Conservation (phyloP, 2,888 invertebrate genomes). For the Caenorhabditis sp. region DNA sequence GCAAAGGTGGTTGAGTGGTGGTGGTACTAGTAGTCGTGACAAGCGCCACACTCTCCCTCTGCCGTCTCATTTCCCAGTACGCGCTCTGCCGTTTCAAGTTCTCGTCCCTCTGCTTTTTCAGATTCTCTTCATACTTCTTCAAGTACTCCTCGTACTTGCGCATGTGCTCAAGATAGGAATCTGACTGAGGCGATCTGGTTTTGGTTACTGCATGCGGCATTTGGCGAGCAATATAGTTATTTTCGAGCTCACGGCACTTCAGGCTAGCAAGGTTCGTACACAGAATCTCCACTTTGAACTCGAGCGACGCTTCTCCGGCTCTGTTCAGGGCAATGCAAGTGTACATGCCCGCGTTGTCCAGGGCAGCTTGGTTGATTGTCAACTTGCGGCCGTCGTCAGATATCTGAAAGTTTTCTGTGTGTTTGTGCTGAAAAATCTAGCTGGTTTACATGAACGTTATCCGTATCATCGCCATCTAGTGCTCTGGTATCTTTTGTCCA, state of each 20-base stretch:
- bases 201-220: conserved; percentile 49
- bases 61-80: conserved; percentile 45
- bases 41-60: conserved; percentile 8
- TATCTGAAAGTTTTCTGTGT: conserved; percentile 62
- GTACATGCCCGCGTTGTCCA: conserved; percentile 81
- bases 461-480: conserved; percentile 72
- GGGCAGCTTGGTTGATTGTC: conserved; percentile 64
- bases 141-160: conserved; percentile 46
- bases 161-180: conserved; percentile 48
- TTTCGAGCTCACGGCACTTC: conserved; percentile 67
- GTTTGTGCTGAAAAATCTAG: not conserved
- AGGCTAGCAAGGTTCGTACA: conserved; percentile 75
- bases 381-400: conserved; percentile 70
- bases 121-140: conserved; percentile 46
- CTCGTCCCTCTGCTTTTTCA: conserved; percentile 40
- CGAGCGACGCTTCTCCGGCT: conserved; percentile 83
- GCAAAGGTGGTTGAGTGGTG: conserved; percentile 11
- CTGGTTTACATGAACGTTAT: conserved; percentile 40
- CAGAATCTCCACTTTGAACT: conserved; percentile 82
- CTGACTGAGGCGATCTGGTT: conserved; percentile 31
- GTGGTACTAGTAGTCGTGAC: conserved; percentile 16
- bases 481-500: conserved; percentile 82
- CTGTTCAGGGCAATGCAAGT: conserved; percentile 84
- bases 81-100: conserved; percentile 29
- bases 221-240: conserved; percentile 57